phyloP scores from a whole-genome alignment of 2,797 vertebrate genomes.

The Steatocranus sp. region DNA sequence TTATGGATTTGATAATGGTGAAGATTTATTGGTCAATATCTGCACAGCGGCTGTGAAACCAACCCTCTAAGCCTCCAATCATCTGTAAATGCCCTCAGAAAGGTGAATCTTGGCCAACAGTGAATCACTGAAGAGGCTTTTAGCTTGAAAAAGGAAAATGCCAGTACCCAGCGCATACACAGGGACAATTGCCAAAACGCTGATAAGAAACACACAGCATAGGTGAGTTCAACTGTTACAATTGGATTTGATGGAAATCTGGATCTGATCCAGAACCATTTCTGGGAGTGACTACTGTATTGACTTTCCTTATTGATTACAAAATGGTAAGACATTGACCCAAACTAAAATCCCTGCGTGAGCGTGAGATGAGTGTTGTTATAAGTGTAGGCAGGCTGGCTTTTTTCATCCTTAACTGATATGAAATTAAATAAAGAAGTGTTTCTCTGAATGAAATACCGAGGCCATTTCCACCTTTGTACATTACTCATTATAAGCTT shows the following conservation, averaged over 20 bases:
- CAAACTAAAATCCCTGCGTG: background rate
- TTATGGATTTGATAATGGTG: constrained; percentile 33
- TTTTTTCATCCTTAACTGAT: background rate
- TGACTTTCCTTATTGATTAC: constrained; percentile 25
- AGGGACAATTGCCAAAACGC: background rate
- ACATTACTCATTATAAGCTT: background rate
- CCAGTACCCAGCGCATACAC: background rate
- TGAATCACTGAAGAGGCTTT: background rate
- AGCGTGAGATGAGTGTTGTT: background rate
- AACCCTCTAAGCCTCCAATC: background rate
- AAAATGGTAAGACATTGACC: constrained; percentile 1
- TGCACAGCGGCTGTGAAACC: background rate
- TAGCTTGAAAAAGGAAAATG: background rate
- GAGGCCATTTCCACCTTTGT: background rate
- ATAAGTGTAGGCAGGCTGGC: background rate
- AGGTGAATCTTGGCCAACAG: background rate
- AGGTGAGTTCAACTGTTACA: constrained; percentile 1
- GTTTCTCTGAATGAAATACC: background rate
- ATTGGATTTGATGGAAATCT: constrained; percentile 7
- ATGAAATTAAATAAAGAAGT: background rate
- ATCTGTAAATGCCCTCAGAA: background rate
- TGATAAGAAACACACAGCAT: background rate
- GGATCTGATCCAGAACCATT: constrained; percentile 17
- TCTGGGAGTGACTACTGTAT: constrained; percentile 5
- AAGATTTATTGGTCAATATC: constrained; percentile 29